phyloP scores from a whole-genome alignment of 2,113 vertebrate genomes.

The Macquaria ambigua region DNA sequence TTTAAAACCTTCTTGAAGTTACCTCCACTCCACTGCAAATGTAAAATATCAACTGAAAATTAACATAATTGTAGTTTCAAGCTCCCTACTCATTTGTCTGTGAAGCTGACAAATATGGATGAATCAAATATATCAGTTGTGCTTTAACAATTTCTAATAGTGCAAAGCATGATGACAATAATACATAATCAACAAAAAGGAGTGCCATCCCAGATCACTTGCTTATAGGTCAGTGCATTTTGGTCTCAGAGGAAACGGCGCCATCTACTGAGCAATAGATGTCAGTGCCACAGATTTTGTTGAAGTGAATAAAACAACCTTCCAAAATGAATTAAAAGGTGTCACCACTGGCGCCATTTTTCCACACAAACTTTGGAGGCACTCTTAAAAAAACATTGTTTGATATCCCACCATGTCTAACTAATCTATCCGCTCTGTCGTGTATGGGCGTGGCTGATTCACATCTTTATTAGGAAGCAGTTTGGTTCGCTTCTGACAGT shows the following conservation, averaged over 20 bases:
- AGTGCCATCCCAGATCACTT: neutral
- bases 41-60: neutral
- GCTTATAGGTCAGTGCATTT: neutral
- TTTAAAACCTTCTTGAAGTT: neutral
- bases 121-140: neutral
- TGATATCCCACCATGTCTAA: neutral
- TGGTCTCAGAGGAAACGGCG: slow-evolving; percentile 15
- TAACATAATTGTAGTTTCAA: neutral
- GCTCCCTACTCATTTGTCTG: no score
- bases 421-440: neutral
- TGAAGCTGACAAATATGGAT: neutral
- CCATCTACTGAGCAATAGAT: slow-evolving; percentile 46
- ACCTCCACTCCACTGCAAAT: neutral
- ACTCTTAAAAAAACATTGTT: neutral
- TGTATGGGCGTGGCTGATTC: neutral
- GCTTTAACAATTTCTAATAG: neutral
- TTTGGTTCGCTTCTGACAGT: neutral
- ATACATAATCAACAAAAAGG: neutral
- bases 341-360: no score
- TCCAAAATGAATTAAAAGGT: neutral
- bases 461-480: neutral
- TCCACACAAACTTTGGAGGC: no score
- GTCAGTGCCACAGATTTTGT: neutral
- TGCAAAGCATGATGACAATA: neutral
- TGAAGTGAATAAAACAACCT: neutral